Evolutionary conservation across 2,888 invertebrate genomes (phyloP).

Genomic region (Oligia fasciuncula): DNA sequence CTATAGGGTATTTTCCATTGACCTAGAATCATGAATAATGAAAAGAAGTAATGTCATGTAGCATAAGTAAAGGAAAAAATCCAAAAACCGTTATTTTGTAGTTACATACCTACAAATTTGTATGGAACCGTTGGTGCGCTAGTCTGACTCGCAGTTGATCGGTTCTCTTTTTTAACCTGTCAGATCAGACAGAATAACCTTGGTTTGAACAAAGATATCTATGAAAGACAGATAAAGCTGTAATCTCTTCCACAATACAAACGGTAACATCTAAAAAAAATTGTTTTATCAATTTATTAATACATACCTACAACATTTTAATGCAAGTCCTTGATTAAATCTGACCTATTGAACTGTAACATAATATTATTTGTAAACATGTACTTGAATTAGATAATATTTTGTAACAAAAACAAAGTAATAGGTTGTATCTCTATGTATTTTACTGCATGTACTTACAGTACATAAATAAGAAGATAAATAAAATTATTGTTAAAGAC

Average conservation of each 20-base stretch:
- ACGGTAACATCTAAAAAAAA: slow-evolving; percentile 1
- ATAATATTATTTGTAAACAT: slow-evolving; percentile 12
- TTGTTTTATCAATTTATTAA: slow-evolving; percentile 26
- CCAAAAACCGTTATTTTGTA: too few relatives aligned
- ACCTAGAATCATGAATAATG: too few relatives aligned
- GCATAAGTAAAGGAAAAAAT: too few relatives aligned
- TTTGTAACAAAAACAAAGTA: slow-evolving; percentile 4
- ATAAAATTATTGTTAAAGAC: not conserved
- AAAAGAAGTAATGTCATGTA: too few relatives aligned
- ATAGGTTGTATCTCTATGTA: not conserved
- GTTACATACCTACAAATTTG: too few relatives aligned
- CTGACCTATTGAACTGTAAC: slow-evolving; percentile 26
- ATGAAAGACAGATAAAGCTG: slow-evolving; percentile 18
- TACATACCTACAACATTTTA: not conserved
- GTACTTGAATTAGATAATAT: slow-evolving; percentile 9
- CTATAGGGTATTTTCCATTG: too few relatives aligned
- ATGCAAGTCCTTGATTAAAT: slow-evolving; percentile 5
- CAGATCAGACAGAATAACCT: slow-evolving; percentile 10
- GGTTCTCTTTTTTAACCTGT: not conserved
- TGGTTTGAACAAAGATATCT: slow-evolving; percentile 31
- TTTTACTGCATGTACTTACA: not conserved
- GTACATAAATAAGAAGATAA: not conserved
- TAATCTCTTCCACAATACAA: slow-evolving; percentile 36
- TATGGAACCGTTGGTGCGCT: too few relatives aligned
- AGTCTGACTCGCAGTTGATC: too few relatives aligned